A percentile compares a stretch with the other conserved stretches of the same genome.
Conservation (phyloP, 2,797 vertebrate genomes). For the Oryzias sinensis region DNA sequence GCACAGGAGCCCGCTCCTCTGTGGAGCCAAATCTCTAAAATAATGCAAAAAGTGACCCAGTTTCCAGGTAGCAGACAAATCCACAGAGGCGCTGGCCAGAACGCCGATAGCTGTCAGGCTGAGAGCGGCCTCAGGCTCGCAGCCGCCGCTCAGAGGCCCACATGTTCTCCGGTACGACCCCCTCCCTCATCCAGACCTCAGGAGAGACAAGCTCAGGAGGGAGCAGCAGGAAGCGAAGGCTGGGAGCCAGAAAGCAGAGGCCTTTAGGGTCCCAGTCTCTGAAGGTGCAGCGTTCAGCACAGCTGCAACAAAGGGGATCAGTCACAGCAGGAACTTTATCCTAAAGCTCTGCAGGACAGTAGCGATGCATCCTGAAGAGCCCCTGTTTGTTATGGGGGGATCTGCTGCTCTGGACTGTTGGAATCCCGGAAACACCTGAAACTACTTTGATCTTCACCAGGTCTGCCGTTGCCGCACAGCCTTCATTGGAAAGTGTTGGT, state of each 20-base stretch:
- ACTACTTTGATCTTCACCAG: slow-evolving; percentile 68
- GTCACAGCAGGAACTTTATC: slow-evolving; percentile 59
- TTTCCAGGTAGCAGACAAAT: slow-evolving; percentile 78
- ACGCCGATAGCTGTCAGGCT: slow-evolving; percentile 73
- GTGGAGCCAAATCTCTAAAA: slow-evolving; percentile 74
- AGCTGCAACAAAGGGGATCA: slow-evolving; percentile 65
- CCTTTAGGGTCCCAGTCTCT: slow-evolving; percentile 58
- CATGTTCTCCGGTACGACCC: slow-evolving; percentile 32
- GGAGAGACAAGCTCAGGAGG: not conserved
- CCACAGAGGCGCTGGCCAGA: slow-evolving; percentile 67
- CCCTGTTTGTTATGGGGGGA: slow-evolving; percentile 10
- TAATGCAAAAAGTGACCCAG: slow-evolving; percentile 81
- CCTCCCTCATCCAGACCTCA: slow-evolving; percentile 22
- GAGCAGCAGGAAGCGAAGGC: slow-evolving; percentile 37
- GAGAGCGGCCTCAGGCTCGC: slow-evolving; percentile 60
- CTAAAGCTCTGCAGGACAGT: slow-evolving; percentile 22
- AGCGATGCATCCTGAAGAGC: slow-evolving; percentile 46
- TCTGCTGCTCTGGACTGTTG: slow-evolving; percentile 27
- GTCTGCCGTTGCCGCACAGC: slow-evolving; percentile 49
- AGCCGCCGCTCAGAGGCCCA: slow-evolving; percentile 53
- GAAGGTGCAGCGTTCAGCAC: slow-evolving; percentile 44
- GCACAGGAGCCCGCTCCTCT: too few species aligned
- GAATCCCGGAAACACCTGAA: slow-evolving; percentile 47
- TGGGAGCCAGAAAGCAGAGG: slow-evolving; percentile 37
- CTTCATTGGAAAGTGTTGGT: slow-evolving; percentile 72